Conservation (phyloP, 2,113 vertebrate species). For the Fukomys damarensis region DNA sequence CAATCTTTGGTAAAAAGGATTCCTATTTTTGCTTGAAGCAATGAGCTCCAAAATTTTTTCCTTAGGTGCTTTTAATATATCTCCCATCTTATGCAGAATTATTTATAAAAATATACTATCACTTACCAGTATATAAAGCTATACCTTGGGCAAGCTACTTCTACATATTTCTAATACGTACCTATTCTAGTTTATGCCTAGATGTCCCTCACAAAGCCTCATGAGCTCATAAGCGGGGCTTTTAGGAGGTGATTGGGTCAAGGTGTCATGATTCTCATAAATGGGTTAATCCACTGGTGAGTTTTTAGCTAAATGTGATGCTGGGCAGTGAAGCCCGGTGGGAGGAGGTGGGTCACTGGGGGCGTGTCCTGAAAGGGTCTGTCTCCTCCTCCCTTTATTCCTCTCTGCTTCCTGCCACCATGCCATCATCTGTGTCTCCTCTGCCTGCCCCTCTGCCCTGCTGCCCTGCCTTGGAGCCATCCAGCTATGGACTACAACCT, state of each 20-base stretch:
- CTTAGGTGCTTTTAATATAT: neutral
- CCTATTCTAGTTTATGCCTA: neutral
- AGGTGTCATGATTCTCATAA: neutral
- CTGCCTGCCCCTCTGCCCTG: neutral
- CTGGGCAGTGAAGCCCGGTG: neutral
- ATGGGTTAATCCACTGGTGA: neutral
- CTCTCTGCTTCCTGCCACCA: neutral
- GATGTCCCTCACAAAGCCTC: neutral
- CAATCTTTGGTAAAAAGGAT: neutral
- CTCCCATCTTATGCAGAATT: neutral
- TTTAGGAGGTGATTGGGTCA: neutral
- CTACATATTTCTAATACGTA: neutral
- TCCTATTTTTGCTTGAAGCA: neutral
- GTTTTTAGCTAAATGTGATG: neutral
- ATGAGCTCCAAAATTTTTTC: neutral
- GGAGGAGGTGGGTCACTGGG: neutral
- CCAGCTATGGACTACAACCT: neutral
- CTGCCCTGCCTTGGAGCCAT: neutral
- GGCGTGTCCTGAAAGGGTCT: neutral
- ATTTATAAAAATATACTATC: slow-evolving; percentile 35
- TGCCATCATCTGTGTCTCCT: neutral
- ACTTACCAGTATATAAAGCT: slow-evolving; percentile 19
- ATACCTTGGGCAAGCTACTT: neutral
- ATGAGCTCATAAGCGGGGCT: neutral
- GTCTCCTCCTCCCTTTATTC: neutral